Evolutionary conservation across 1,140 invertebrate genomes (phyloP).

Genomic region (Drosophila setifemur): DNA sequence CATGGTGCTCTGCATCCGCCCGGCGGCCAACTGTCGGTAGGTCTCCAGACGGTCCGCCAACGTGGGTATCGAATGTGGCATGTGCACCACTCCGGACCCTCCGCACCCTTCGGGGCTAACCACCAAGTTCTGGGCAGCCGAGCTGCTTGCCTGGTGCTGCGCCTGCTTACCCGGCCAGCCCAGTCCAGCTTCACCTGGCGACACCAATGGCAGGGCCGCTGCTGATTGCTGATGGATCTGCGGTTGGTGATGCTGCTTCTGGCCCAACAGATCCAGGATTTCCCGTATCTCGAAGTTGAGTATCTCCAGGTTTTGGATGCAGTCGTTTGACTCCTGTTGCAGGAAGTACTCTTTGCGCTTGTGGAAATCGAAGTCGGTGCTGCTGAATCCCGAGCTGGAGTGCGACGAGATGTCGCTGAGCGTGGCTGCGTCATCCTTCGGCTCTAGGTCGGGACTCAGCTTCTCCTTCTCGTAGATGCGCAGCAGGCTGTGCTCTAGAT

Average conservation of each 20-base stretch:
- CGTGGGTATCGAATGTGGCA: slow-evolving; percentile 83
- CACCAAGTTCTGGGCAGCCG: no score
- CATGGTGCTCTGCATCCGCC: slow-evolving; percentile 70
- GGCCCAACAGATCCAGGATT: slow-evolving; percentile 87
- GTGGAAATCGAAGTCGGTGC: slow-evolving; percentile 85
- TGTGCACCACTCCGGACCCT: neutral
- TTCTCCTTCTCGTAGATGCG: slow-evolving; percentile 84
- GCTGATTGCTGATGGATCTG: slow-evolving; percentile 83
- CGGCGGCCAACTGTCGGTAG: slow-evolving; percentile 82
- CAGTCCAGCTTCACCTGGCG: slow-evolving; percentile 86
- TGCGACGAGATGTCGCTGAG: slow-evolving; percentile 87
- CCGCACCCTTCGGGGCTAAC: slow-evolving; percentile 2
- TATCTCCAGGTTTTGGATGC: slow-evolving; percentile 88
- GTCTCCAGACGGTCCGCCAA: slow-evolving; percentile 83
- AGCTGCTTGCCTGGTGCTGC: slow-evolving; percentile 7
- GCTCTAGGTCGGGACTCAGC: slow-evolving; percentile 81
- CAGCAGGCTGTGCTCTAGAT: slow-evolving; percentile 89
- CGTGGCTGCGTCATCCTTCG: slow-evolving; percentile 83
- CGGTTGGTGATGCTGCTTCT: slow-evolving; percentile 83
- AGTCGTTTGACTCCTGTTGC: slow-evolving; percentile 87
- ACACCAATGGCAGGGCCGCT: slow-evolving; percentile 83
- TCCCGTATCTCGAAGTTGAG: slow-evolving; percentile 88
- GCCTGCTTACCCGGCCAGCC: slow-evolving; percentile 82
- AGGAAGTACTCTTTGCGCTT: slow-evolving; percentile 77
- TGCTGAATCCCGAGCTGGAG: slow-evolving; percentile 87